Conservation (phyloP, 2,888 invertebrate genomes). For the Girardia tigrina region DNA sequence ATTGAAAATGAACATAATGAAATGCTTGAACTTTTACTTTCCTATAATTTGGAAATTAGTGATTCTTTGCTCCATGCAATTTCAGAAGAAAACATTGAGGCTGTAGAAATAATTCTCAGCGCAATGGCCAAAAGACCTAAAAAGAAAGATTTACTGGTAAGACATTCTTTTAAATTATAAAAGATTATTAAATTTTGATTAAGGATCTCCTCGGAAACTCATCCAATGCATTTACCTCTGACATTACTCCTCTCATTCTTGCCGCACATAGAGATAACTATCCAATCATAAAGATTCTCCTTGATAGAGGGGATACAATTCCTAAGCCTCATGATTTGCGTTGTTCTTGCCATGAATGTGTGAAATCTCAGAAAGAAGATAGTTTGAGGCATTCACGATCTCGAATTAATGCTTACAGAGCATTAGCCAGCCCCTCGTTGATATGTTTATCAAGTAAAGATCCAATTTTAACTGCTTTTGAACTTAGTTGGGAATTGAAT, state of each 20-base stretch:
- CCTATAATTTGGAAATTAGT: slow-evolving; percentile 65
- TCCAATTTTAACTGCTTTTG: slow-evolving; percentile 90
- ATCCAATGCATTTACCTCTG: slow-evolving; percentile 62
- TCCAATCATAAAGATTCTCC: slow-evolving; percentile 89
- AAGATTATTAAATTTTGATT: neutral
- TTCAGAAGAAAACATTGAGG: slow-evolving; percentile 88
- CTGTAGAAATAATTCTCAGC: slow-evolving; percentile 82
- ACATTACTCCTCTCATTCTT: slow-evolving; percentile 86
- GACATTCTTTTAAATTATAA: neutral
- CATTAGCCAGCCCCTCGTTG: slow-evolving; percentile 82
- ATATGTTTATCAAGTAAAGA: slow-evolving; percentile 91
- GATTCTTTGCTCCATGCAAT: slow-evolving; percentile 80
- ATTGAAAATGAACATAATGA: slow-evolving; percentile 88
- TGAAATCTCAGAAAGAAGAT: slow-evolving; percentile 74
- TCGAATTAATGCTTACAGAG: slow-evolving; percentile 48
- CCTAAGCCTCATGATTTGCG: slow-evolving; percentile 55
- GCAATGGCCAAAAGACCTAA: slow-evolving; percentile 35
- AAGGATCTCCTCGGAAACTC: slow-evolving; percentile 21
- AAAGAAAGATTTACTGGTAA: slow-evolving; percentile 28
- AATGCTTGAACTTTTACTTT: slow-evolving; percentile 75
- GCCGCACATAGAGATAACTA: slow-evolving; percentile 95
- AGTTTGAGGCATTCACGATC: slow-evolving; percentile 55
- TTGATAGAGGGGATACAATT: slow-evolving; percentile 81
- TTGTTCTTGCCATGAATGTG: slow-evolving; percentile 87
- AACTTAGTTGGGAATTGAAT: slow-evolving; percentile 87